Evolutionary conservation across 2,113 vertebrate genomes (phyloP), one percentile per base, ranked within the genome.

Genomic region (Entomyzon cyanotis): DNA sequence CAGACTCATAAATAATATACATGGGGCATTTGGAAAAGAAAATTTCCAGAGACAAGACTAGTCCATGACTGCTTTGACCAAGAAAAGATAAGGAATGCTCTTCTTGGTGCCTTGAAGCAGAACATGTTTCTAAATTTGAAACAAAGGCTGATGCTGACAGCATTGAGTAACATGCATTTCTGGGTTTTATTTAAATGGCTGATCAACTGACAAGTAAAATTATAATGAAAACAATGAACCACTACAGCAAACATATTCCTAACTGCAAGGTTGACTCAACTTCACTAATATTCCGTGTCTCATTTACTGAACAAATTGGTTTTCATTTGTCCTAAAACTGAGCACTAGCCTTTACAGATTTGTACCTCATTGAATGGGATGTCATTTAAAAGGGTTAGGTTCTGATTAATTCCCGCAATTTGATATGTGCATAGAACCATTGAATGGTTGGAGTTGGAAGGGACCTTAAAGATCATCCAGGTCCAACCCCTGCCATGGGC

Each of bases 131-230:
- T 78, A 90, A 93, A 90, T 87, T 83, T 92, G 65, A 93, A 96
- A 89, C 67, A 92, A 92, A 94, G 94, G 76, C 67, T 89, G 93
- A 60, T 77, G 67, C 64, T 93, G 73, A 91, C 89, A 88, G 62
- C 28, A 37, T 35, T 65, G 58, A 90, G 82, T 71, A 93, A 86
- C 50, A 58, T 4, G 23, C 64, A 81, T 73, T 89, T 94, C 92
- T 93, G 67, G 78, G 46, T 62, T 90, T 92, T 93, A 95, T 91
- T 91, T 87, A 86, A 97, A 82, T 74, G 91, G 78, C 87, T 90
- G 3, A 46, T 56, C 49, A 56, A 87, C 70, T 85, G 92, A 94
- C 64, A 94, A 91, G 56, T 44, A 76, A 58, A 31, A 63, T 81
- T 79, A 47, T 35, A 87, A 94, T 35, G 58, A 97, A 75, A 94